These are phyloP conservation scores for Pangasius djambal DNA, from an alignment of 2,797 vertebrate genomes.

Conservation along the genomic window DNA sequence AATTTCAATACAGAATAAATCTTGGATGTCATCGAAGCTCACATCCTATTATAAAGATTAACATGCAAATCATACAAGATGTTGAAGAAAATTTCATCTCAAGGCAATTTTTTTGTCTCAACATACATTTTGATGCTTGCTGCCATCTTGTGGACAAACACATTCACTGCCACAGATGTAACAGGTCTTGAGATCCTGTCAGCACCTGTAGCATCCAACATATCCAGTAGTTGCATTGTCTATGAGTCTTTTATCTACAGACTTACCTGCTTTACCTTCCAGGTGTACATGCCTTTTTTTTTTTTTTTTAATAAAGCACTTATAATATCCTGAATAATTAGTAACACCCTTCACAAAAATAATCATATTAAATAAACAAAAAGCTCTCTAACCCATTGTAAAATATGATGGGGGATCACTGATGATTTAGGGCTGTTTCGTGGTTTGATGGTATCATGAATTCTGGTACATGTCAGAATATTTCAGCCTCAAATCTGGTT, in stretches of 20 bases:
- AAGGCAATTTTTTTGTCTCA: no score
- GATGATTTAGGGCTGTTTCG: background rate
- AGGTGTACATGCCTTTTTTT: background rate
- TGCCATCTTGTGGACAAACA: constrained; percentile 45
- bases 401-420: background rate
- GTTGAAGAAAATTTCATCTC: background rate
- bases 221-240: background rate
- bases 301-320: background rate
- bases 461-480: background rate
- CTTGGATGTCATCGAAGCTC: background rate
- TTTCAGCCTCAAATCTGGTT: background rate
- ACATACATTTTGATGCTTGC: background rate
- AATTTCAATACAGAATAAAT: background rate
- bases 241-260: background rate
- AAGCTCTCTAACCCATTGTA: background rate
- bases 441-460: background rate
- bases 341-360: background rate
- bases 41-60: background rate
- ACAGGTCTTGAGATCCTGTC: constrained; percentile 3
- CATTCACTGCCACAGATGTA: background rate
- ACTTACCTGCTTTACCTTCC: background rate
- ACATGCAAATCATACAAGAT: background rate
- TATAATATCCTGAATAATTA: background rate
- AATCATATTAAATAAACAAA: background rate
- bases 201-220: background rate